A percentile compares a stretch with the other conserved stretches of the same genome.
Conservation (phyloP, 2,797 vertebrate species). For the Peromyscus nudipes region DNA sequence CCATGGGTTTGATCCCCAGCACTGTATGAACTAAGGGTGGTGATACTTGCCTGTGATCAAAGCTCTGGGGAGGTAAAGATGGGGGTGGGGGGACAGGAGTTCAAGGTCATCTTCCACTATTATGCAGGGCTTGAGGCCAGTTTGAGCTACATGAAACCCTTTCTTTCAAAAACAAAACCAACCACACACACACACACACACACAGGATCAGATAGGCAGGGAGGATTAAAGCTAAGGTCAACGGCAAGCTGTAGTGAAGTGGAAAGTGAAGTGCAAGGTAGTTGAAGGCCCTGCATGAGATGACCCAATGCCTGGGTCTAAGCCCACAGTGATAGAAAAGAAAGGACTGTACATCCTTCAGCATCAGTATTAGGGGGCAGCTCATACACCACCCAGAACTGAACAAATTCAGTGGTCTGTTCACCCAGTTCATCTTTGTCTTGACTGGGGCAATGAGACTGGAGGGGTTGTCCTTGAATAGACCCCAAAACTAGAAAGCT, state of each 20-base stretch:
- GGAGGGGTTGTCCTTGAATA: conserved; percentile 49
- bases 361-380: rapidly evolving
- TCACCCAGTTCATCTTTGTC: neutral
- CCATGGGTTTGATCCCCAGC: neutral
- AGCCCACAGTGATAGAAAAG: neutral
- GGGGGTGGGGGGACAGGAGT: neutral
- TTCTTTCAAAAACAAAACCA: neutral
- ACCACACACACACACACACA: neutral
- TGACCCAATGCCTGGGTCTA: neutral
- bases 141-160: neutral
- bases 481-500: conserved; percentile 39
- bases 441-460: neutral
- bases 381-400: neutral
- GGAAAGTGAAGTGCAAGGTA: neutral
- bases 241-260: neutral
- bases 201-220: neutral
- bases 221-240: neutral
- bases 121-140: neutral
- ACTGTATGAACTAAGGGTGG: neutral
- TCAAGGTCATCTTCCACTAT: neutral
- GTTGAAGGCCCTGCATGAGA: neutral
- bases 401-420: neutral
- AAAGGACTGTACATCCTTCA: neutral
- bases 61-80: neutral
- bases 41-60: neutral